These are phyloP conservation scores for Steinernema khuongi DNA, from an alignment of 1,140 invertebrate genomes.

Conservation along the genomic window DNA sequence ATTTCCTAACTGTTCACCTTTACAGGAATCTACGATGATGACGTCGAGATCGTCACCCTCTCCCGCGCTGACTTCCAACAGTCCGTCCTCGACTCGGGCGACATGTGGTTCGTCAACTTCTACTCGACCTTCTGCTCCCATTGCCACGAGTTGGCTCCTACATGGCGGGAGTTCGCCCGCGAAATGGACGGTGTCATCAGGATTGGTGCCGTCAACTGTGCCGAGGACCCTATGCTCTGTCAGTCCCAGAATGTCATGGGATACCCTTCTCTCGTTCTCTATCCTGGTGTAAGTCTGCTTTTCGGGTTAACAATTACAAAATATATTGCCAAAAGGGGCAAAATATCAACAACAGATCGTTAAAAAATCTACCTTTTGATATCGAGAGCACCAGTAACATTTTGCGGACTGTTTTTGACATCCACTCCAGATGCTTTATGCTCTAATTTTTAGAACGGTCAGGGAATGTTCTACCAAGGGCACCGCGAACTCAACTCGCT, in stretches of 20 bases:
- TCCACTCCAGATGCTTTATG: no score
- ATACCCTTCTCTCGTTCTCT: slow-evolving; percentile 70
- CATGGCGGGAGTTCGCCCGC: slow-evolving; percentile 73
- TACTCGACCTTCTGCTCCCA: slow-evolving; percentile 78
- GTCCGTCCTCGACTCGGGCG: slow-evolving; percentile 67
- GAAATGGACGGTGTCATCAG: slow-evolving; percentile 69
- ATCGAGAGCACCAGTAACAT: no score
- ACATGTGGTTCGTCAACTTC: slow-evolving; percentile 76
- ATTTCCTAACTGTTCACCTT: slow-evolving; percentile 18
- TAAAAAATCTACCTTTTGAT: no score
- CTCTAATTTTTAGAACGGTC: slow-evolving; percentile 13
- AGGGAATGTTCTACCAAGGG: slow-evolving; percentile 47
- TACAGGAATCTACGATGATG: slow-evolving; percentile 74
- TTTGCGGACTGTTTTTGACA: no score
- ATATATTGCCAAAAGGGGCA: neutral
- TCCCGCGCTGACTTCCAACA: slow-evolving; percentile 68
- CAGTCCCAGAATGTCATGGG: slow-evolving; percentile 66
- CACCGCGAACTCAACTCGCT: slow-evolving; percentile 43
- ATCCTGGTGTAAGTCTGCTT: slow-evolving; percentile 59
- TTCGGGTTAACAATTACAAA: neutral
- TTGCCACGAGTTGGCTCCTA: slow-evolving; percentile 71
- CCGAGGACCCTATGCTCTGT: slow-evolving; percentile 71
- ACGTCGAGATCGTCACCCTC: slow-evolving; percentile 73
- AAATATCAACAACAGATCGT: no score
- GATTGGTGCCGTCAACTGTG: slow-evolving; percentile 76